phyloP scores from a whole-genome alignment of 2,797 vertebrate genomes.

The Cynopterus sphinx region DNA sequence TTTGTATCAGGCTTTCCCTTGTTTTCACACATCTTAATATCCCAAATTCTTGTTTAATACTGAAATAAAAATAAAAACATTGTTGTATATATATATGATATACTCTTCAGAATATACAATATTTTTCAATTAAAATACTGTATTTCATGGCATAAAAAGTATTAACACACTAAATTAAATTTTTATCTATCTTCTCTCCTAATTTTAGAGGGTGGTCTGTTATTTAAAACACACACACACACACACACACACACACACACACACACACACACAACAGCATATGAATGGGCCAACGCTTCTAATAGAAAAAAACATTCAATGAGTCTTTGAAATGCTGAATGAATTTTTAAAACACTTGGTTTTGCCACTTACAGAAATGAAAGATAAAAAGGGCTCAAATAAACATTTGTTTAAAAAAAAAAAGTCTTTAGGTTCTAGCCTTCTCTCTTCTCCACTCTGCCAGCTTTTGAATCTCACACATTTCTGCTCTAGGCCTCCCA shows the following conservation, averaged over 20 bases:
- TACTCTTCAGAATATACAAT: not conserved
- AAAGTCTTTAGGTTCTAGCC: not conserved
- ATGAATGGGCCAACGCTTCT: not conserved
- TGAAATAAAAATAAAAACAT: not conserved
- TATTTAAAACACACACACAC: not conserved
- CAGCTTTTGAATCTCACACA: not conserved
- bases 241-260: not conserved
- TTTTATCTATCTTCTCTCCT: not conserved
- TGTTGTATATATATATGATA: not conserved
- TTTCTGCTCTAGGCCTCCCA: not conserved
- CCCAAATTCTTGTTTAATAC: not conserved
- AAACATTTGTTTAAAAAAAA: not conserved
- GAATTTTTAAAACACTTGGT: not conserved
- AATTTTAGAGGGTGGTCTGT: not conserved
- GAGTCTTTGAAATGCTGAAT: not conserved
- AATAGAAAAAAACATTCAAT: not conserved
- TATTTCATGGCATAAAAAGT: not conserved
- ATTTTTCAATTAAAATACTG: not conserved
- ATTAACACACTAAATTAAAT: not conserved
- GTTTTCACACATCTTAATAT: not conserved
- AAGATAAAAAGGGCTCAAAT: not conserved
- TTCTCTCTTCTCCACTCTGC: not conserved
- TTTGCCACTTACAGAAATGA: constrained; percentile 19
- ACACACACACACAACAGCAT: not conserved
- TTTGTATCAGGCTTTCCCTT: not conserved